A percentile compares a stretch with the other conserved stretches of the same genome.
phyloP scores from a whole-genome alignment of 2,797 vertebrate genomes.

The Cichlasoma orientale region DNA sequence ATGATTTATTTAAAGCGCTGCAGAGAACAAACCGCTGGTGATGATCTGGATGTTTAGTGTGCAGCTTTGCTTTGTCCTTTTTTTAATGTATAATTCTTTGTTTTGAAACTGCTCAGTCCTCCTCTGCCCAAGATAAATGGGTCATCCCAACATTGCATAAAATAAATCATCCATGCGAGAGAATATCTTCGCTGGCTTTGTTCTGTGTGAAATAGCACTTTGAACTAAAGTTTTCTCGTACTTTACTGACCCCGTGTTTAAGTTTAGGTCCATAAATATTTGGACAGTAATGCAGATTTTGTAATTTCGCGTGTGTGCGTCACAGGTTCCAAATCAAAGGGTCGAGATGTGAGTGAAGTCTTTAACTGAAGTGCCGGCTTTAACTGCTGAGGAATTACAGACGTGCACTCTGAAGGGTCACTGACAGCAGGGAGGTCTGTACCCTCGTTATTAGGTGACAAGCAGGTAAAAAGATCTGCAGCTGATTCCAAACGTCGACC shows the following conservation, averaged over 20 bases:
- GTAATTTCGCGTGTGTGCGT: background rate
- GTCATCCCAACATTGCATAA: background rate
- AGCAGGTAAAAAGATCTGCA: too few species aligned
- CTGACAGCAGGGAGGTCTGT: background rate
- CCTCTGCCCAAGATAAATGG: background rate
- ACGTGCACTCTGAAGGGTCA: background rate
- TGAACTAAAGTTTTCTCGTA: too few species aligned
- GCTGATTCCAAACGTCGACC: background rate
- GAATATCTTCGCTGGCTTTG: background rate
- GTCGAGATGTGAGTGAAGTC: background rate
- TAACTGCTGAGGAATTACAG: background rate
- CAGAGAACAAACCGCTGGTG: background rate
- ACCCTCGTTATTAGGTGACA: background rate
- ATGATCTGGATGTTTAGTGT: background rate
- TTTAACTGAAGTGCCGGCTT: background rate
- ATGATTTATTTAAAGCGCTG: background rate
- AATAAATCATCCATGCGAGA: background rate
- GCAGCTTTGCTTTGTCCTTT: background rate
- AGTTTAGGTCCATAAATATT: background rate
- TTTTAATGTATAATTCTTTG: background rate
- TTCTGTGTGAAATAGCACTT: background rate
- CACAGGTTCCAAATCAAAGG: background rate
- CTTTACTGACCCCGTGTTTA: background rate
- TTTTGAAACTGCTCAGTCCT: background rate
- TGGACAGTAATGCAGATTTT: accelerated